Base-by-base conservation (phyloP, 1,140 invertebrate species). In the Odontomachus brunneus region DNA sequence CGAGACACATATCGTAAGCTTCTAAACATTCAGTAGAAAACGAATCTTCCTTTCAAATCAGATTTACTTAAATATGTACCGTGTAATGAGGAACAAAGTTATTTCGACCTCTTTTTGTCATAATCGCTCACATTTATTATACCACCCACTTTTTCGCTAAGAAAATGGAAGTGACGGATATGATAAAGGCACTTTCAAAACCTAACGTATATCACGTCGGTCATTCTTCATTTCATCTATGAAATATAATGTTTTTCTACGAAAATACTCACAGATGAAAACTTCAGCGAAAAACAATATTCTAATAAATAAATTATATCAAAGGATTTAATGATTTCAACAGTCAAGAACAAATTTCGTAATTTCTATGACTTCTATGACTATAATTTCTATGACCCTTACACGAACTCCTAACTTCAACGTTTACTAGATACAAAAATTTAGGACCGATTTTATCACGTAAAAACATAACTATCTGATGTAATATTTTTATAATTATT, bases 121-220 rank as follows among this genome's bases (percentile, higher is more conserved):
- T 60, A 57, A 24, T 66, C 33, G 44, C 59, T 83, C 53, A 66
- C 2, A 24, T 22, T 62, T 17, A 44, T 49, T 49, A 24, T 24
- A 57, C 49, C 19, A 38, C n/a, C 84, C 14, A 33, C 19, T 78
- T 17, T 60, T 2, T 83, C 26, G 24, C 22, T 63, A 55, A 66
- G 57, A 84, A 69, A 55, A 84, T 81, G 22, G 53, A 65, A 84
- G 59, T 81, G 66, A 82, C 67, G 17, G 38, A 84, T 49, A 55
- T 12, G 17, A 65, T 84, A 76, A 88, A 88, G 86, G 86, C 87
- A 88, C 87, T 88, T 74, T 85, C 83, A 74, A 55, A 82, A 81
- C 81, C 29, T 84, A 38, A 86, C 62, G n/a, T 48, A 5, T 55
- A 51, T 59, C 38, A 22, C 63, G n/a, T 19, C 15, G 22, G 15